Base-by-base conservation (phyloP, 1,140 invertebrate species). In the Hydropsyche tenuis region DNA sequence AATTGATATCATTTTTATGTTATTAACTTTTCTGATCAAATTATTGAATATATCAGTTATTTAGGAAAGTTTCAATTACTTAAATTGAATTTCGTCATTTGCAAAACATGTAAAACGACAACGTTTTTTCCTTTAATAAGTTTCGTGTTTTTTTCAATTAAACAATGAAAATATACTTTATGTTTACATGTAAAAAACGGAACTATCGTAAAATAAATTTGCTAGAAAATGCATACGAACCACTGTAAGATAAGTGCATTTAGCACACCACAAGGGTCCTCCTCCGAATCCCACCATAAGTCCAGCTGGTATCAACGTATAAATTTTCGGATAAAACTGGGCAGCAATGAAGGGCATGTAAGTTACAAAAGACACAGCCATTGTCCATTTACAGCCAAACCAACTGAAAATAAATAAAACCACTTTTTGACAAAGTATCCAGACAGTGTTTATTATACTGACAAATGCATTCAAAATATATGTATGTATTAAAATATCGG, bases 341-440 rank as follows among this genome's bases (percentile, higher is more conserved):
- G 94, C 91, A 0, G 86, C 88, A 77, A 96, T 94, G 82, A 96
- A 97, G 1, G 93, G 87, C 84, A 95, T 92, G 80, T 98, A 97
- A 7, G 93, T 88, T 4, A 93, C 84, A 81, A 97, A 94, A 0
- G 93, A 91, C 14, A 94, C 11, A 0, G 93, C 90, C 75, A 98
- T 89, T 0, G 96, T 93, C 91, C 94, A 93, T 83, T 98, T 98
- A 80, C 86, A 97, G 66, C 87, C 91, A 46, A 93, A 85, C 89
- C 89, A 92, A 83, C 91, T 93, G 82, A 69, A 74, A 72, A 14
- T 18, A 53, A 43, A 30, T 30, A 73, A 65, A 51, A 65, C n/a
- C 48, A 22, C 48, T 16, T 5, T 16, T 51, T 51, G 14, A 16
- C 20, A 22, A 51, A n/a, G n/a, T n/a, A n/a, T n/a, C n/a, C n/a